Conservation (phyloP, 2,888 invertebrate species). For the Onchidella celtica region DNA sequence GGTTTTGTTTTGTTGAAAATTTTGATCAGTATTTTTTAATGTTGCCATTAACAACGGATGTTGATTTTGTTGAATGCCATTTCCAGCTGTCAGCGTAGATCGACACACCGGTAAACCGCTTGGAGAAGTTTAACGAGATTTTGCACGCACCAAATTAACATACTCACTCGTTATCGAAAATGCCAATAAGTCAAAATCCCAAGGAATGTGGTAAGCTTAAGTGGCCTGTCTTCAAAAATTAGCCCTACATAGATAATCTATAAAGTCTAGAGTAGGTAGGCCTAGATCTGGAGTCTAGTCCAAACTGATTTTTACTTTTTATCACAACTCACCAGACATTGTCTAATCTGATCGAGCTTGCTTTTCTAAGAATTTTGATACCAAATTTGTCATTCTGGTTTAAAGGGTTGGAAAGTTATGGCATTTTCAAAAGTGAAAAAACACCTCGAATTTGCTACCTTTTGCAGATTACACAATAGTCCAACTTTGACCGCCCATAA, state of each 20-base stretch:
- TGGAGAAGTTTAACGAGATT: not conserved
- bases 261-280: too few species aligned
- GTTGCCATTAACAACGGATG: constrained; percentile 38
- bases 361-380: not conserved
- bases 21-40: not conserved
- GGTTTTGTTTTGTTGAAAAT: too few species aligned
- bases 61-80: not conserved
- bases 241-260: too few species aligned
- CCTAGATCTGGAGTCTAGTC: constrained; percentile 27
- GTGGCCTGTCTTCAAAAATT: not conserved
- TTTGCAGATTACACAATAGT: too few species aligned
- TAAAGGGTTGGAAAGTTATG: too few species aligned
- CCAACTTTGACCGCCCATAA: too few species aligned
- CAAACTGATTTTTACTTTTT: too few species aligned
- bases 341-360: not conserved
- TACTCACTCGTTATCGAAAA: not conserved
- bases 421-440: too few species aligned
- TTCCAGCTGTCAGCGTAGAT: not conserved
- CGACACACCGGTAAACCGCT: too few species aligned
- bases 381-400: not conserved
- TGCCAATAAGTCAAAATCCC: constrained; percentile 44
- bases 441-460: too few species aligned
- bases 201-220: constrained; percentile 44
- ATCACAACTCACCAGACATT: too few species aligned
- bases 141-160: not conserved